A percentile compares a stretch with the other conserved stretches of the same genome.
phyloP scores from a whole-genome alignment of 1,140 invertebrate genomes.

The Paraescarpia echinospica region DNA sequence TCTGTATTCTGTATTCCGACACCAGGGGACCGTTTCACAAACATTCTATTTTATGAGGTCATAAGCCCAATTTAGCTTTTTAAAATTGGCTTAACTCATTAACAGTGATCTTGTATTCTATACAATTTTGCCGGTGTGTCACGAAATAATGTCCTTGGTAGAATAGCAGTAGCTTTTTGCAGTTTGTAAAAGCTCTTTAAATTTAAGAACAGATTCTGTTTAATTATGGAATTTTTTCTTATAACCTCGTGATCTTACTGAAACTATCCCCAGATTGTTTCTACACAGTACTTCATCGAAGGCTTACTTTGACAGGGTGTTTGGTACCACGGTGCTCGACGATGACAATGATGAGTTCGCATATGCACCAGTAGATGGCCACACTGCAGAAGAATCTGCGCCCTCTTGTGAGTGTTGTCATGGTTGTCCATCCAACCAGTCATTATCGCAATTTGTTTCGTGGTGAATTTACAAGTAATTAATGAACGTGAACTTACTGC shows the following conservation, averaged over 20 bases:
- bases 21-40: too few relatives aligned
- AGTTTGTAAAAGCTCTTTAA: too few relatives aligned
- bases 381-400: background rate
- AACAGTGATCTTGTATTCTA: too few relatives aligned
- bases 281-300: background rate
- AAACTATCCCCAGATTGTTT: background rate
- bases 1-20: too few relatives aligned
- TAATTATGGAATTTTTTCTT: too few relatives aligned
- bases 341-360: slow-evolving; percentile 55
- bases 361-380: slow-evolving; percentile 7
- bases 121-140: too few relatives aligned
- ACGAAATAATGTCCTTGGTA: too few relatives aligned
- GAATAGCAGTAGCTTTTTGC: too few relatives aligned
- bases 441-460: slow-evolving; percentile 17
- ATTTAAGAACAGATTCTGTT: too few relatives aligned
- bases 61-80: too few relatives aligned
- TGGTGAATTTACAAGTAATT: background rate
- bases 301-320: slow-evolving; percentile 74
- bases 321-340: slow-evolving; percentile 72
- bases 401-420: background rate
- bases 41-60: too few relatives aligned
- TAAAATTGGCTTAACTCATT: too few relatives aligned
- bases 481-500: background rate
- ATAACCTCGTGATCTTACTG: background rate
- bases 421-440: slow-evolving; percentile 14